Percentiles rank a stretch among this genome's conserved stretches.
These are phyloP conservation scores for Lomographa bimaculata DNA, from an alignment of 2,888 invertebrate genomes.

Conservation along the genomic window DNA sequence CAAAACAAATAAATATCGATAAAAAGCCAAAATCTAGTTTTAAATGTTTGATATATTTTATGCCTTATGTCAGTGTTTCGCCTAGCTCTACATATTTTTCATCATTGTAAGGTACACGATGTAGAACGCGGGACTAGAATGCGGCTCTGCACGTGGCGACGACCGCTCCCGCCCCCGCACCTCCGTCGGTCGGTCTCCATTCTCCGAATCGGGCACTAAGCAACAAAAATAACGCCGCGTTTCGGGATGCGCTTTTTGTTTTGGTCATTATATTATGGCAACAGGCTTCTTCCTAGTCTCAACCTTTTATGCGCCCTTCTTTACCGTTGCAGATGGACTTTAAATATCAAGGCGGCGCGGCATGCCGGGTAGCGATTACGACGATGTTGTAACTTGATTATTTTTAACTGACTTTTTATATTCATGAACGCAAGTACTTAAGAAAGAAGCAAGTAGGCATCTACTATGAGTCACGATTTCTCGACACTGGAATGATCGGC, in stretches of 20 bases:
- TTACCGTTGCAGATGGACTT: conserved; percentile 4
- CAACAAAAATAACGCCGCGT: conserved; percentile 77
- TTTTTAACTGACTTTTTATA: conserved; percentile 14
- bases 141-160: conserved; percentile 74
- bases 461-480: conserved; percentile 17
- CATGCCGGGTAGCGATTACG: conserved; percentile 4
- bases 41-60: too few relatives aligned
- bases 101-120: too few relatives aligned
- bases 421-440: conserved; percentile 3
- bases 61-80: too few relatives aligned
- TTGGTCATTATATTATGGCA: conserved; percentile 65
- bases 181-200: conserved; percentile 61
- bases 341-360: conserved; percentile 7
- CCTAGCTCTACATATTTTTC: too few relatives aligned
- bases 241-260: conserved; percentile 79
- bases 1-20: too few relatives aligned
- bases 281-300: conserved; percentile 43
- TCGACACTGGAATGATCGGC: not conserved
- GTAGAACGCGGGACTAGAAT: conserved; percentile 37
- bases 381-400: conserved; percentile 16
- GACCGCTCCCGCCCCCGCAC: conserved; percentile 78
- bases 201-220: conserved; percentile 77
- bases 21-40: too few relatives aligned
- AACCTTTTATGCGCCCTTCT: conserved; percentile 13
- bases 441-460: too few relatives aligned